These are phyloP conservation scores for Chelonoidis abingdonii DNA, from an alignment of 2,113 vertebrate genomes.

Conservation along the genomic window DNA sequence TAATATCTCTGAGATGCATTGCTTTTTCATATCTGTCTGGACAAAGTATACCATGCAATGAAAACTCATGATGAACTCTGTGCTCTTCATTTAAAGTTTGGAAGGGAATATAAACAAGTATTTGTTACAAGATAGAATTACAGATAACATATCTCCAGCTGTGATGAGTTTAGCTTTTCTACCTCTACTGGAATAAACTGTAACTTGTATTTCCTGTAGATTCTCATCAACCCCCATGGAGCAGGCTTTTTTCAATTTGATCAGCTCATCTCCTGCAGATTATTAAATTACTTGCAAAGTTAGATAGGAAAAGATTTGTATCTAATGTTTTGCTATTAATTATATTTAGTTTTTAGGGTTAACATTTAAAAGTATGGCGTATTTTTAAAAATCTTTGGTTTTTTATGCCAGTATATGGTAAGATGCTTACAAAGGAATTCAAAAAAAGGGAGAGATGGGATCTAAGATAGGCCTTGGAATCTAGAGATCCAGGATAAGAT, in stretches of 20 bases:
- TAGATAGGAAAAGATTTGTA: conserved; percentile 2
- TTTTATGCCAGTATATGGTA: neutral
- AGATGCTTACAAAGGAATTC: neutral
- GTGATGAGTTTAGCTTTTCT: conserved; percentile 54
- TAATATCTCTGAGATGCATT: neutral
- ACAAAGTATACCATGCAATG: rapidly evolving
- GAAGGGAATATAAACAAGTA: conserved; percentile 33
- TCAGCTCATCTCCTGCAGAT: conserved; percentile 58
- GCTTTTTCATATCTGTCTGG: neutral
- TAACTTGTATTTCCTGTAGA: conserved; percentile 29
- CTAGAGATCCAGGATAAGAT: neutral
- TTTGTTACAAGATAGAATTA: conserved; percentile 26
- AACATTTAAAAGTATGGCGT: conserved; percentile 43
- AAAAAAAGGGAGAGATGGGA: neutral
- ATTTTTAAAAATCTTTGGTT: neutral
- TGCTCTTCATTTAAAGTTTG: neutral
- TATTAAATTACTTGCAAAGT: conserved; percentile 59
- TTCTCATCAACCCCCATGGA: conserved; percentile 28
- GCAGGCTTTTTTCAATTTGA: conserved; percentile 45
- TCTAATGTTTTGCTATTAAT: conserved; percentile 52
- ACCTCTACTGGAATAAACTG: conserved; percentile 21
- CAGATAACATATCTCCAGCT: conserved; percentile 41
- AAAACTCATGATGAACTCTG: neutral
- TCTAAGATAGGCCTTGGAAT: neutral
- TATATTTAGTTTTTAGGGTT: conserved; percentile 34